Percentiles rank a stretch among this genome's conserved stretches.
Conservation (phyloP, 1,140 invertebrate species). For the Trichogramma pretiosum region DNA sequence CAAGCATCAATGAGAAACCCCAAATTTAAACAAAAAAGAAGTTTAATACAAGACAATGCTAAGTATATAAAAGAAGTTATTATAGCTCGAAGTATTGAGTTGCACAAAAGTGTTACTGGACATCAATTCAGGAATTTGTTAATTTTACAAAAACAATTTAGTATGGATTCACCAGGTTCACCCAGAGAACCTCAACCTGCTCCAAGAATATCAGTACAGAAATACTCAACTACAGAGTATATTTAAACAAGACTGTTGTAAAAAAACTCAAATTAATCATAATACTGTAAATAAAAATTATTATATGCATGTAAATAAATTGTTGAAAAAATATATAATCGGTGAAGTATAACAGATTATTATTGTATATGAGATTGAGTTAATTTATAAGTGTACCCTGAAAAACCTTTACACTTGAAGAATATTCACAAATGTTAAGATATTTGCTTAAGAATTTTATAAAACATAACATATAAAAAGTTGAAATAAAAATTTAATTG, state of each 20-base stretch:
- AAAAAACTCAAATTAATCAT: too few species aligned
- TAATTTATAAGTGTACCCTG: too few species aligned
- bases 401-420: too few species aligned
- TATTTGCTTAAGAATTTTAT: too few species aligned
- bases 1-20: slow-evolving; percentile 50
- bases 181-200: slow-evolving; percentile 29
- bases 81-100: slow-evolving; percentile 31
- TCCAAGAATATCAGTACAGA: slow-evolving; percentile 34
- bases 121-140: slow-evolving; percentile 34
- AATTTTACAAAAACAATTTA: slow-evolving; percentile 32
- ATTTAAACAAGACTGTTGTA: slow-evolving; percentile 24
- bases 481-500: too few species aligned
- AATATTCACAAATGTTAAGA: too few species aligned
- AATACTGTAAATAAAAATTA: too few species aligned
- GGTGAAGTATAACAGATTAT: too few species aligned
- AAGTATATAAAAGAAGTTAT: neutral
- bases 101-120: slow-evolving; percentile 37
- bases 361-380: too few species aligned
- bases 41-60: neutral
- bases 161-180: slow-evolving; percentile 23
- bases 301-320: too few species aligned
- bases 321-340: too few species aligned
- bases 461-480: too few species aligned
- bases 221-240: slow-evolving; percentile 38
- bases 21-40: slow-evolving; percentile 52